phyloP scores from a whole-genome alignment of 2,113 vertebrate genomes.

The Psettodes erumei region DNA sequence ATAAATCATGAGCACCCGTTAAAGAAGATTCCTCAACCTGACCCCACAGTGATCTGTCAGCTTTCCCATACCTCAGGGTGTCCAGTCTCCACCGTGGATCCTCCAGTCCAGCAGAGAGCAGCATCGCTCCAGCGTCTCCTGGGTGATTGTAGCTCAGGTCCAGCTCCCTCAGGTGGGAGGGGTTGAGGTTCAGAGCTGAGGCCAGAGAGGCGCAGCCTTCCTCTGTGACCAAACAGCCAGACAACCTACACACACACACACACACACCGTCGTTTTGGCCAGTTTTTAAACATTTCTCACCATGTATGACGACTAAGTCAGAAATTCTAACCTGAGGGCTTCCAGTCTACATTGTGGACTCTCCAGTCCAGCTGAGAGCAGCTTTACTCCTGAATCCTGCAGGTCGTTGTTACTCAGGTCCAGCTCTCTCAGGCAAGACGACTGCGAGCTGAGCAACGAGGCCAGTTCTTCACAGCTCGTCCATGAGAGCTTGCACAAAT shows the following conservation, averaged over 20 bases:
- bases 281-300: background rate
- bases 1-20: background rate
- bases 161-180: background rate
- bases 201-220: constrained; percentile 8
- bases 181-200: no score
- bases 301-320: background rate
- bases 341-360: background rate
- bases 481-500: constrained; percentile 2
- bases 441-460: background rate
- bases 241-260: background rate
- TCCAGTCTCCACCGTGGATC: constrained; percentile 4
- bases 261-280: background rate
- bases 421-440: constrained; percentile 2
- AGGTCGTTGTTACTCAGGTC: constrained; percentile 13
- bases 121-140: constrained; percentile 3
- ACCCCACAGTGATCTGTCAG: background rate
- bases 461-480: background rate
- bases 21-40: no score
- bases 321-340: background rate
- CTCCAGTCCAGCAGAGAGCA: background rate
- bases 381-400: background rate
- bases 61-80: constrained; percentile 8
- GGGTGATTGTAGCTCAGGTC: no score
- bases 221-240: constrained; percentile 1
- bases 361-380: background rate